Conservation (phyloP, 2,888 invertebrate genomes). For the Spatulosminthurus flaviceps region DNA sequence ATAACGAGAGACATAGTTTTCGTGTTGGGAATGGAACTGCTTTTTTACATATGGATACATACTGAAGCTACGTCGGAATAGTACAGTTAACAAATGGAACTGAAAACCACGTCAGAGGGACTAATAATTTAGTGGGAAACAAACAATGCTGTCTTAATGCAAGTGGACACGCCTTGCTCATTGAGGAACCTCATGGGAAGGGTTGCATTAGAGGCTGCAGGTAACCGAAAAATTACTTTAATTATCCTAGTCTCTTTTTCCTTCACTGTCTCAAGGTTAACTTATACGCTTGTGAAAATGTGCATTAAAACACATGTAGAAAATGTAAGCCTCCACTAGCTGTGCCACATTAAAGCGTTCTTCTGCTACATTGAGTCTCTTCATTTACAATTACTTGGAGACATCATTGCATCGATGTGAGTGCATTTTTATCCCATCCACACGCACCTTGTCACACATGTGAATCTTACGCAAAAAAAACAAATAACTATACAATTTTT, state of each 20-base stretch:
- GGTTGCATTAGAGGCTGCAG: slow-evolving; percentile 30
- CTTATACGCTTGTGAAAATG: too few species aligned
- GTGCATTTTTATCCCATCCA: too few species aligned
- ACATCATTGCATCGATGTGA: too few species aligned
- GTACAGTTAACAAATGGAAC: not conserved
- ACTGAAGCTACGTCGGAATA: not conserved
- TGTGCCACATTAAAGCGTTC: too few species aligned
- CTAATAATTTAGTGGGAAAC: slow-evolving; percentile 47
- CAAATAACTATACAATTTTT: too few species aligned
- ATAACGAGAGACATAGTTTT: not conserved
- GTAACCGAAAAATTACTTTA: slow-evolving; percentile 47
- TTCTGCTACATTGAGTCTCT: too few species aligned
- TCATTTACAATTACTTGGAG: too few species aligned
- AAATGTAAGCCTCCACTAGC: too few species aligned
- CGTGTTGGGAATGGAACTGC: not conserved
- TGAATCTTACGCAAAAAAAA: too few species aligned
- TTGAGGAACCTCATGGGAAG: slow-evolving; percentile 32
- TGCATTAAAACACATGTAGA: too few species aligned
- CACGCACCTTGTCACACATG: too few species aligned
- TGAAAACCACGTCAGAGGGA: slow-evolving; percentile 25
- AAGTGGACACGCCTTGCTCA: slow-evolving; percentile 41
- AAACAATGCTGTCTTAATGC: slow-evolving; percentile 41
- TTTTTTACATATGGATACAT: not conserved
- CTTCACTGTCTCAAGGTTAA: not conserved
- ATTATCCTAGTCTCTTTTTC: slow-evolving; percentile 36